Evolutionary conservation across 2,113 vertebrate species (phyloP).

Genomic region (Hydrolagus affinis): DNA sequence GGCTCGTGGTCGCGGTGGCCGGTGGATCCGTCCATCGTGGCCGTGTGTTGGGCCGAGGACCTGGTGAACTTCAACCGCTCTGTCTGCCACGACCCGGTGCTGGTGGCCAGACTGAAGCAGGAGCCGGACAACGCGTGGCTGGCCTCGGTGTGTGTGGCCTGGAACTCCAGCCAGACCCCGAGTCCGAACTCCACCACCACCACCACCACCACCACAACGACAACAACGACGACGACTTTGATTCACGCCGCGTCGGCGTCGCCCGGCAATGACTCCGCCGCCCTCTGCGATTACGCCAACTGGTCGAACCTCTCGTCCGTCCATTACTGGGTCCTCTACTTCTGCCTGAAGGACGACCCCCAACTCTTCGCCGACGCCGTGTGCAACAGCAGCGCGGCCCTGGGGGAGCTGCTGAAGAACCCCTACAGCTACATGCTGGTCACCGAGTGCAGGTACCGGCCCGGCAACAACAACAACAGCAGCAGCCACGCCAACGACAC

Average conservation of each 20-base stretch:
- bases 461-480: too few relatives aligned
- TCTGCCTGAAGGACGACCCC: slow-evolving; percentile 55
- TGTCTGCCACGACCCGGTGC: slow-evolving; percentile 49
- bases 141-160: slow-evolving; percentile 43
- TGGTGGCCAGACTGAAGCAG: slow-evolving; percentile 47
- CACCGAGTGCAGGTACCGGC: slow-evolving; percentile 42
- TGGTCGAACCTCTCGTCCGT: slow-evolving; percentile 52
- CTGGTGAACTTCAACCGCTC: slow-evolving; percentile 48
- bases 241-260: too few relatives aligned
- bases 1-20: slow-evolving; percentile 41
- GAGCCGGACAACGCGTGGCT: slow-evolving; percentile 57
- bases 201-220: too few relatives aligned
- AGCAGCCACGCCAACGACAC: too few relatives aligned
- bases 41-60: slow-evolving; percentile 56
- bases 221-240: too few relatives aligned
- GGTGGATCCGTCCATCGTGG: slow-evolving; percentile 54
- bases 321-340: slow-evolving; percentile 58
- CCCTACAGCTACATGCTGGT: slow-evolving; percentile 61
- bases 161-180: not conserved
- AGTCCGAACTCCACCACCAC: slow-evolving; percentile 23
- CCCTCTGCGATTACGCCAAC: slow-evolving; percentile 52
- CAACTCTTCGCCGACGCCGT: slow-evolving; percentile 55
- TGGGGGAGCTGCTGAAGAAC: slow-evolving; percentile 57
- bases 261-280: slow-evolving; percentile 12
- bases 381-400: slow-evolving; percentile 49